These are phyloP conservation scores for Molothrus ater DNA, from an alignment of 2,797 vertebrate genomes.

Conservation along the genomic window DNA sequence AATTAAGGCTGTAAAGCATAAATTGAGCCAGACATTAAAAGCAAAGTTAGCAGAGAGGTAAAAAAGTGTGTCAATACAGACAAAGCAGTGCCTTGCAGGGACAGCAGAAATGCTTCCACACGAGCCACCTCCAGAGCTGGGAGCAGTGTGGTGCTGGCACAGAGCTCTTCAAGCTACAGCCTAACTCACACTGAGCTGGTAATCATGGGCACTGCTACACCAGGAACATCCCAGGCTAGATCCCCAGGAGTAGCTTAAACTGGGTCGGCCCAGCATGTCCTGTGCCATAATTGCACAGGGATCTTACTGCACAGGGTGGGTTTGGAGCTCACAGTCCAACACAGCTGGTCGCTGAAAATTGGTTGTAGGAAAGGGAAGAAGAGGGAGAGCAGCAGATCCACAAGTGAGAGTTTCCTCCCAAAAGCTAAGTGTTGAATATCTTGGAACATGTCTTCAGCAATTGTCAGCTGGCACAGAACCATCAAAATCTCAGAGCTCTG, in stretches of 20 bases:
- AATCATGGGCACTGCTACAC: rapidly evolving
- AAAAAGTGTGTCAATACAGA: background rate
- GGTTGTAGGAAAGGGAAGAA: background rate
- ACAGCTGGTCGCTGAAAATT: background rate
- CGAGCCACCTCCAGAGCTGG: background rate
- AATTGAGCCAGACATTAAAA: background rate
- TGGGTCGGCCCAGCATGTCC: background rate
- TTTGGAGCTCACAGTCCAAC: background rate
- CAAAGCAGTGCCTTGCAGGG: background rate
- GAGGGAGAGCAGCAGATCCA: background rate
- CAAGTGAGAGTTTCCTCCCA: background rate
- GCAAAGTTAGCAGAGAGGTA: background rate
- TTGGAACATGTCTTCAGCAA: background rate
- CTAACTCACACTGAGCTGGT: background rate
- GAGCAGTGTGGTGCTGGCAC: background rate
- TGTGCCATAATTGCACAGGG: background rate
- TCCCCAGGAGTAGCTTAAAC: background rate
- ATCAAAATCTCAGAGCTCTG: background rate
- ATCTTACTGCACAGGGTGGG: background rate
- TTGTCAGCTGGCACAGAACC: background rate
- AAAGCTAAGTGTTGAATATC: background rate
- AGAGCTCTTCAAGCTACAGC: background rate
- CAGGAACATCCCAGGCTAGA: background rate
- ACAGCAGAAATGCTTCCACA: background rate
- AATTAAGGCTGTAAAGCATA: background rate